Conservation (phyloP, 2,797 vertebrate species). For the Parambassis ranga region DNA sequence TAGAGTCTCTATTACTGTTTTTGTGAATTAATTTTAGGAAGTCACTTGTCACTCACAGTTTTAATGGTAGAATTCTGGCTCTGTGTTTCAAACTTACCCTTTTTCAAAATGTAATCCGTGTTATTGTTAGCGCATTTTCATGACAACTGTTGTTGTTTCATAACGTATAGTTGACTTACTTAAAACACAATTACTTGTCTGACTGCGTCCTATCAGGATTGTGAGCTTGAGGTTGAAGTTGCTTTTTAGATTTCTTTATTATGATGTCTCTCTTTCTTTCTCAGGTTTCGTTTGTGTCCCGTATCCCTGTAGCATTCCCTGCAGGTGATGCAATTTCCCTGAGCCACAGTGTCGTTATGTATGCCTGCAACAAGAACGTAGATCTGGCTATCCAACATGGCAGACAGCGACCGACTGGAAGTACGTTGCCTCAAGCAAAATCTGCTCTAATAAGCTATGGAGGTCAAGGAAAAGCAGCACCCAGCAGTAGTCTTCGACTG, state of each 20-base stretch:
- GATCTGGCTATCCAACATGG: constrained; percentile 95
- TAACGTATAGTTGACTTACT: neutral
- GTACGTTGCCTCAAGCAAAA: constrained; percentile 83
- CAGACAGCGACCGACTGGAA: constrained; percentile 87
- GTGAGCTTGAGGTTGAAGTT: neutral
- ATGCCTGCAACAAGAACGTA: constrained; percentile 97
- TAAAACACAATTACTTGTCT: neutral
- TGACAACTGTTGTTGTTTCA: neutral
- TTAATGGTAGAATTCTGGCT: neutral
- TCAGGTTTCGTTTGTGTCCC: constrained; percentile 97
- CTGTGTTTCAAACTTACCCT: neutral
- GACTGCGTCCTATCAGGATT: neutral
- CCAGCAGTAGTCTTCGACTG: constrained; percentile 85
- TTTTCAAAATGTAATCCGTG: neutral
- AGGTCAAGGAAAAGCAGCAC: constrained; percentile 85
- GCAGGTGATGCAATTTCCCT: constrained; percentile 96
- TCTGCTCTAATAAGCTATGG: constrained; percentile 90
- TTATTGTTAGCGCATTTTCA: neutral
- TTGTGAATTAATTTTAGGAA: neutral
- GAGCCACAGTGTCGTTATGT: constrained; percentile 97
- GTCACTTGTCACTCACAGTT: neutral
- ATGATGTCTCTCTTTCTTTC: constrained; percentile 20
- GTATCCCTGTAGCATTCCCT: constrained; percentile 97
- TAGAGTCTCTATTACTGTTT: neutral
- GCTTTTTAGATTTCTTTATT: neutral